Percentiles rank a stretch among this genome's conserved stretches.
These are phyloP conservation scores for Huso huso DNA, from an alignment of 2,797 vertebrate genomes.

Conservation along the genomic window DNA sequence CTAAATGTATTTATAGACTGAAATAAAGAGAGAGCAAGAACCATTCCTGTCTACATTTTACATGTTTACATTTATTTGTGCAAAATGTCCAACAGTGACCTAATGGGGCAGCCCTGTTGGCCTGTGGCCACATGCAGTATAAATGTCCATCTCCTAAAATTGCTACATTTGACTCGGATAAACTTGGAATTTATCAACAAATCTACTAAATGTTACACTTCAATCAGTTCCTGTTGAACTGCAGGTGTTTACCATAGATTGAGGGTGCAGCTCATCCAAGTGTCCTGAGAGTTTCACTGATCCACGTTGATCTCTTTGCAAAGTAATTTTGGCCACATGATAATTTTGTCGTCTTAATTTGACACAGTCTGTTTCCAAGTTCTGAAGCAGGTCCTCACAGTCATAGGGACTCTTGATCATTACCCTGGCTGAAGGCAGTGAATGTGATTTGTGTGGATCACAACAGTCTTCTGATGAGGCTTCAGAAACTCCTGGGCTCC, in stretches of 20 bases:
- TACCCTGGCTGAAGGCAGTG: slow-evolving; percentile 10
- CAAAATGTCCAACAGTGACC: too few relatives aligned
- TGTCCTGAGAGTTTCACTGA: background rate
- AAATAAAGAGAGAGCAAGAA: too few relatives aligned
- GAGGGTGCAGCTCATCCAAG: slow-evolving; percentile 10
- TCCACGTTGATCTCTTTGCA: slow-evolving; percentile 12
- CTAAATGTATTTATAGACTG: too few relatives aligned
- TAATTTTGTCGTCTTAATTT: slow-evolving; percentile 11
- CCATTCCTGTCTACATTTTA: too few relatives aligned
- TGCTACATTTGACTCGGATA: too few relatives aligned
- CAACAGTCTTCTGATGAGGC: slow-evolving; percentile 3
- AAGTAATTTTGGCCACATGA: slow-evolving; percentile 25
- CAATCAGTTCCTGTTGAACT: background rate
- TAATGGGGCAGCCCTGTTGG: too few relatives aligned
- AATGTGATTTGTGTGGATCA: slow-evolving; percentile 11
- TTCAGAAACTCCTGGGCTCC: slow-evolving; percentile 5
- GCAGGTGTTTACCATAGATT: slow-evolving; percentile 4
- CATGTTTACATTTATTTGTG: too few relatives aligned
- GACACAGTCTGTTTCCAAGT: slow-evolving; percentile 14
- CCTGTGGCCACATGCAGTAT: too few relatives aligned
- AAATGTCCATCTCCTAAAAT: too few relatives aligned
- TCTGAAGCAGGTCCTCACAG: background rate
- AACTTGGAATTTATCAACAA: too few relatives aligned
- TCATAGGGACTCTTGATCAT: slow-evolving; percentile 15
- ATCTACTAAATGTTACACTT: too few relatives aligned